Evolutionary conservation across 1,140 invertebrate species (phyloP).

Genomic region (Dendrolimus kikuchii): DNA sequence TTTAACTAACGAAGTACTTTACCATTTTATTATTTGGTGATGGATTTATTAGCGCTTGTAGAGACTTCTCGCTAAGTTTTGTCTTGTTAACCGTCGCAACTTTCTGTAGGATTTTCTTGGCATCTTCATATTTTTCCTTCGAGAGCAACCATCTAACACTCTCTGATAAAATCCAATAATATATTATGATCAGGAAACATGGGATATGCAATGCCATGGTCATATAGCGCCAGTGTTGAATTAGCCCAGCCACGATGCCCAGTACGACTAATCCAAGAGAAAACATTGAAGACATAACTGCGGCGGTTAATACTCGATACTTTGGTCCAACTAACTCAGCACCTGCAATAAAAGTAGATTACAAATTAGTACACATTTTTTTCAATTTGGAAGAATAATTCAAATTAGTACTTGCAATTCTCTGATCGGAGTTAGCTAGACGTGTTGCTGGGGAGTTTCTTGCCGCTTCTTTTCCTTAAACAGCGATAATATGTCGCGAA

Average conservation of each 20-base stretch:
- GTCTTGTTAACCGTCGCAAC: conserved; percentile 80
- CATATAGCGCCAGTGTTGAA: conserved; percentile 80
- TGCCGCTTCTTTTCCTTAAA: too few relatives aligned
- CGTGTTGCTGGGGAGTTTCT: too few relatives aligned
- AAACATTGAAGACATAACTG: conserved; percentile 79
- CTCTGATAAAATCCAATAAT: conserved; percentile 76
- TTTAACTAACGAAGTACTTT: too few relatives aligned
- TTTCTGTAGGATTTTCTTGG: conserved; percentile 73
- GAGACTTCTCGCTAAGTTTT: conserved; percentile 71
- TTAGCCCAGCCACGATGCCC: conserved; percentile 78
- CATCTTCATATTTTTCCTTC: conserved; percentile 77
- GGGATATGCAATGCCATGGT: conserved; percentile 79
- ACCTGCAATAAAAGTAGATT: conserved; percentile 67
- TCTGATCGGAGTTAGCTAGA: background rate
- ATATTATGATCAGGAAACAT: conserved; percentile 76
- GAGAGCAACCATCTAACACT: conserved; percentile 84
- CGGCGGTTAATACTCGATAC: conserved; percentile 80
- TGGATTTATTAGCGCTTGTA: conserved; percentile 57
- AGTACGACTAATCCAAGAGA: conserved; percentile 80
- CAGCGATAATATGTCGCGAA: too few relatives aligned
- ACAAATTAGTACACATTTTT: background rate
- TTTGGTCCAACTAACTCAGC: conserved; percentile 84
- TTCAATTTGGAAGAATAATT: background rate
- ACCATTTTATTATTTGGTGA: background rate
- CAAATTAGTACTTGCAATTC: background rate